A percentile compares a stretch with the other conserved stretches of the same genome.
Evolutionary conservation across 2,797 vertebrate genomes (phyloP).

Genomic region (Dryobates pubescens): DNA sequence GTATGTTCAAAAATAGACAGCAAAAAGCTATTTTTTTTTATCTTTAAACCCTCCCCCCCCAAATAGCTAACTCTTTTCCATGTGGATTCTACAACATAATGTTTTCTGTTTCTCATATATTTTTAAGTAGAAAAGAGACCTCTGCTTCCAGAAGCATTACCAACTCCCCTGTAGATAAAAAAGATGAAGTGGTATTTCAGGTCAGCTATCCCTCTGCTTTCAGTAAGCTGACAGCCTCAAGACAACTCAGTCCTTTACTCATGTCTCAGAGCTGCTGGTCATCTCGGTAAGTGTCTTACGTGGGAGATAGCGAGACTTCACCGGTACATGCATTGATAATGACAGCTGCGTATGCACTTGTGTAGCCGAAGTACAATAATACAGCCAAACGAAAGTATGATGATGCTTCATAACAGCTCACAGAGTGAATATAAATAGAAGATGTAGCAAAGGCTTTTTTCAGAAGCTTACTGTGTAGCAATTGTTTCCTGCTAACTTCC

Average conservation of each 20-base stretch:
- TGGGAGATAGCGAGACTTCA: neutral
- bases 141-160: slow-evolving; percentile 75
- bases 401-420: neutral
- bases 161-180: slow-evolving; percentile 83
- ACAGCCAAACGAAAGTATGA: neutral
- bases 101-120: neutral
- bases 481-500: neutral
- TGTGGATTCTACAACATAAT: neutral
- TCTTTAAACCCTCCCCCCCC: neutral
- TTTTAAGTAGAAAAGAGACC: slow-evolving; percentile 80
- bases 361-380: neutral
- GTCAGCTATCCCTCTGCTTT: slow-evolving; percentile 97
- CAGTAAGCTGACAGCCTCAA: slow-evolving; percentile 89
- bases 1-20: slow-evolving; percentile 60
- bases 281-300: slow-evolving; percentile 82
- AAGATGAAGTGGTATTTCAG: slow-evolving; percentile 83
- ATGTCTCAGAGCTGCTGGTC: slow-evolving; percentile 90
- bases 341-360: neutral
- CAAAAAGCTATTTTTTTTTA: neutral
- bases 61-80: too few relatives aligned
- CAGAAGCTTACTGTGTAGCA: neutral
- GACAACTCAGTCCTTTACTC: slow-evolving; percentile 87
- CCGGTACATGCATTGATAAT: rapidly evolving
- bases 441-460: neutral
- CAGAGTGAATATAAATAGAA: neutral